Percentiles rank a stretch among this genome's conserved stretches.
phyloP scores from a whole-genome alignment of 2,888 invertebrate species.

The Muschampia plurimacula region DNA sequence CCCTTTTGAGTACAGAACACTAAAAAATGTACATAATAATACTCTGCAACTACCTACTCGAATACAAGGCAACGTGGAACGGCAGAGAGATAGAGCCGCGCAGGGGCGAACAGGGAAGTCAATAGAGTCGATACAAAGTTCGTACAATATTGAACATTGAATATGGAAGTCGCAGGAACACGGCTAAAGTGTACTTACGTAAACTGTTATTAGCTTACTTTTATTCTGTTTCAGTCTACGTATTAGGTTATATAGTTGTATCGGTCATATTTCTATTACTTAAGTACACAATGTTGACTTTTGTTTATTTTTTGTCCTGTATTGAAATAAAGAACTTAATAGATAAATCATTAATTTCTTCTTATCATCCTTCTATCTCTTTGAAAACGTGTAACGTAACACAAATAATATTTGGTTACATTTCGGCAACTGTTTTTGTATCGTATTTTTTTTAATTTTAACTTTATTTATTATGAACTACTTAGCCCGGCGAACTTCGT shows the following conservation, averaged over 20 bases:
- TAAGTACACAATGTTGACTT: not conserved
- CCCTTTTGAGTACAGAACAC: no score
- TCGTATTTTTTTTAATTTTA: no score
- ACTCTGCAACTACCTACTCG: not conserved
- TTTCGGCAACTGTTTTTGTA: no score
- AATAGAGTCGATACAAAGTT: slow-evolving; percentile 39
- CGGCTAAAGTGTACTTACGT: slow-evolving; percentile 32
- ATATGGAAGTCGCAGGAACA: slow-evolving; percentile 46
- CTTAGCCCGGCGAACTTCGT: no score
- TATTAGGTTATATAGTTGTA: not conserved
- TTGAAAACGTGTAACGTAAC: no score
- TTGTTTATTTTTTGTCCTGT: not conserved
- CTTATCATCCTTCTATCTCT: no score
- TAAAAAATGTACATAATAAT: not conserved
- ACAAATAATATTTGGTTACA: no score
- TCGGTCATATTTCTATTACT: not conserved
- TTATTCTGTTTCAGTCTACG: slow-evolving; percentile 20
- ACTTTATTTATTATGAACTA: no score
- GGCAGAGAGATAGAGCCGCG: not conserved
- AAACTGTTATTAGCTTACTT: slow-evolving; percentile 35
- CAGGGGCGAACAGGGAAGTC: slow-evolving; percentile 3
- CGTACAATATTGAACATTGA: slow-evolving; percentile 63
- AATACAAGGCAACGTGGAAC: not conserved
- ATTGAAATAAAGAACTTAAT: no score
- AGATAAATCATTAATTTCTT: no score